Evolutionary conservation across 2,797 vertebrate genomes (phyloP).

Genomic region (Arctocebus calabarensis): DNA sequence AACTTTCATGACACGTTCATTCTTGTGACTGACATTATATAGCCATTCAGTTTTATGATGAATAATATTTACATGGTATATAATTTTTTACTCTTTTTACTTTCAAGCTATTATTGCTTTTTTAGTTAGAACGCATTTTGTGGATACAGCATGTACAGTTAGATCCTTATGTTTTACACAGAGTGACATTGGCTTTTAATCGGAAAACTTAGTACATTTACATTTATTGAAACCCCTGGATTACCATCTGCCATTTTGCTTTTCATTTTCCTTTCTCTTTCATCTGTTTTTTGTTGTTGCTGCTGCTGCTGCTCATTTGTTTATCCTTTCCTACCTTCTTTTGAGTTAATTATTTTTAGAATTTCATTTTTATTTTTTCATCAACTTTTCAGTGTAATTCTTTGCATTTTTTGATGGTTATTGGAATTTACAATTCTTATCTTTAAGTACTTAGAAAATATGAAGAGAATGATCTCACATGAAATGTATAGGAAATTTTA

Average conservation of each 20-base stretch:
- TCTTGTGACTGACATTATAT: not conserved
- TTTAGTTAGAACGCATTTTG: conserved; percentile 33
- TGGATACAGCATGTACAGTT: not conserved
- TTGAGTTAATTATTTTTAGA: not conserved
- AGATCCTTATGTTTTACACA: not conserved
- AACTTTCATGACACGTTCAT: not conserved
- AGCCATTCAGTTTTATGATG: not conserved
- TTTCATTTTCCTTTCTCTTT: not conserved
- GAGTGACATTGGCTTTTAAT: not conserved
- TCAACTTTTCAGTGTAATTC: not conserved
- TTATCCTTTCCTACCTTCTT: not conserved
- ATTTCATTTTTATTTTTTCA: conserved; percentile 33
- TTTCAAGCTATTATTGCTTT: not conserved
- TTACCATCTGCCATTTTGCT: not conserved
- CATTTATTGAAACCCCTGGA: not conserved
- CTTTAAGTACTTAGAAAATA: conserved; percentile 33
- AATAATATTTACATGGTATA: not conserved
- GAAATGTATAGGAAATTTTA: not conserved
- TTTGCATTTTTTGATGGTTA: not conserved
- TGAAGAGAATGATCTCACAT: not conserved
- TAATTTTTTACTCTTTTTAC: conserved; percentile 11
- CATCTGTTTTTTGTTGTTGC: not conserved
- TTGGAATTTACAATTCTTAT: not conserved
- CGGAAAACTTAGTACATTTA: conserved; percentile 28
- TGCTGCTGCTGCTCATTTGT: not conserved